Conservation (phyloP, 2,113 vertebrate species). For the Dicentrarchus labrax region DNA sequence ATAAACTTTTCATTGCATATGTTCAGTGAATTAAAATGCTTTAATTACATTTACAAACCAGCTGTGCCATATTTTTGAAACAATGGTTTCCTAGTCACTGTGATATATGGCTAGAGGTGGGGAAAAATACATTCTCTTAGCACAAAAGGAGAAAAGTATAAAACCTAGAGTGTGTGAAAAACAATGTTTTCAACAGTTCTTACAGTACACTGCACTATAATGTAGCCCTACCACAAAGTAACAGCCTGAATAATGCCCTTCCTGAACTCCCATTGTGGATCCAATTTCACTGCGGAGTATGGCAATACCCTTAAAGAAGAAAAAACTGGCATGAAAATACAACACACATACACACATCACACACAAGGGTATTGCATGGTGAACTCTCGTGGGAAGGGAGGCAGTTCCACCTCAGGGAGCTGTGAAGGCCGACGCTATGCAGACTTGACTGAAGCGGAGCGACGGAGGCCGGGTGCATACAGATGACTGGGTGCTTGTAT, state of each 20-base stretch:
- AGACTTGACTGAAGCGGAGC: slow-evolving; percentile 30
- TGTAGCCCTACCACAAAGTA: background rate
- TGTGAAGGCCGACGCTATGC: slow-evolving; percentile 61
- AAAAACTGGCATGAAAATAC: slow-evolving; percentile 24
- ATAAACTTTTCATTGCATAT: background rate
- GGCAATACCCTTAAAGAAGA: slow-evolving; percentile 26
- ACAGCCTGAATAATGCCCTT: slow-evolving; percentile 18
- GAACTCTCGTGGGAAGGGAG: slow-evolving; percentile 50
- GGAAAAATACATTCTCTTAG: background rate
- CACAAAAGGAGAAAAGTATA: background rate
- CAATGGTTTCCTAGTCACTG: background rate
- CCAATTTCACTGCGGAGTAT: slow-evolving; percentile 29
- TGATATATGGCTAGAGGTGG: background rate
- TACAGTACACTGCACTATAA: background rate
- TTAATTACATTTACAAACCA: background rate
- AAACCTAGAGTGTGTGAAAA: background rate
- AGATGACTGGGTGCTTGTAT: slow-evolving; percentile 45
- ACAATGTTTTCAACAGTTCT: background rate
- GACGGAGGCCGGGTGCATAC: slow-evolving; percentile 46
- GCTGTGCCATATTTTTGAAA: background rate
- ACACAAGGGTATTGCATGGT: slow-evolving; percentile 40
- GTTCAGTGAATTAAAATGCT: background rate
- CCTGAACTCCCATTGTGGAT: slow-evolving; percentile 40
- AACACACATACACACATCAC: slow-evolving; percentile 12
- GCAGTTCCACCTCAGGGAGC: slow-evolving; percentile 74